Evolutionary conservation across 2,113 vertebrate genomes (phyloP), one percentile per base, ranked within the genome.

Genomic region (Gorsachius goisagi): DNA sequence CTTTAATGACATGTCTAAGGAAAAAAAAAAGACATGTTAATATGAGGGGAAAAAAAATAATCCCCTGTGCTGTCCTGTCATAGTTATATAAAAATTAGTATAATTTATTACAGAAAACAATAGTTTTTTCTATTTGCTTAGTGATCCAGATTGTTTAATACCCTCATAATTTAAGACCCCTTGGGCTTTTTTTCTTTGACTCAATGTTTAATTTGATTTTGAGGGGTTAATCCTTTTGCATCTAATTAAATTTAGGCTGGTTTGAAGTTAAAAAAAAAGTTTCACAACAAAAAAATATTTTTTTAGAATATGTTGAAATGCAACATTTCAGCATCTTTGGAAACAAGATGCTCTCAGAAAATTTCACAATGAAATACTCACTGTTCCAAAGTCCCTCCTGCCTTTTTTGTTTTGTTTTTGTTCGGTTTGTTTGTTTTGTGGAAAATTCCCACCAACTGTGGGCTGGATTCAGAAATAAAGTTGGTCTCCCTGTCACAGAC

Each of bases 271-370:
- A 82, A 80, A 72, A 55, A 93, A 71, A 88, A 17, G 71, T 81
- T 91, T 94, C 93, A 91, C 81, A 95, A 93, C 95, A 45, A 91
- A 91, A 73, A 78, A 63, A 9, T 15, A 2, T 49, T 86, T 92
- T 93, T 94, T 87, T 85, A 89, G 73, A 82, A 76, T 95, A 95
- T 96, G 93, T 94, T 91, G 94, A 96, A 97, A 97, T 94, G 39
- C 64, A 93, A n/a, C 66, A 79, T 94, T 96, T 94, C 91, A 92
- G 93, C 89, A 60, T 91, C 69, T 88, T 91, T 85, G 81, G 77
- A 93, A 96, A 85, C 56, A 95, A 91, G 77, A 95, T 82, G 37
- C 64, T 92, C 23, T 91, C 53, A 95, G 89, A 92, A 89, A 96
- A 94, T 93, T 96, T 95, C 94, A 94, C 94, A 96, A 96, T 96